Evolutionary conservation across 2,888 invertebrate species (phyloP).

Genomic region (Sympetrum striolatum): DNA sequence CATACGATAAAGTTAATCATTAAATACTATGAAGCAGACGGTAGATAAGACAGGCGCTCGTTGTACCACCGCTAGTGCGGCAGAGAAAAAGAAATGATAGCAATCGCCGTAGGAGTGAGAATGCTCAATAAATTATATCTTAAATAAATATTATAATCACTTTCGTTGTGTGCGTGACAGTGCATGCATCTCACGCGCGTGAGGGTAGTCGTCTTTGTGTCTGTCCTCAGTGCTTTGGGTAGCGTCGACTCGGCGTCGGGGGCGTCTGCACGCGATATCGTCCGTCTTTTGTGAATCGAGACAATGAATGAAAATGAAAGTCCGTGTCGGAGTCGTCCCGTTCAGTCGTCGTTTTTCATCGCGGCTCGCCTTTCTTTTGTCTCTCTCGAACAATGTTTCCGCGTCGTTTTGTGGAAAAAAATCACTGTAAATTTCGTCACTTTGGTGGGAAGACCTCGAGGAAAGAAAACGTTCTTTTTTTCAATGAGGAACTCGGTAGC

Average conservation of each 20-base stretch:
- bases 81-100: neutral
- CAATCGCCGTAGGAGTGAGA: neutral
- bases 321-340: neutral
- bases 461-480: too few species aligned
- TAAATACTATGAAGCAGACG: neutral
- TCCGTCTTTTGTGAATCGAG: too few species aligned
- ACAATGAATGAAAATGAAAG: too few species aligned
- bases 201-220: too few species aligned
- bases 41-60: neutral
- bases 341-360: neutral
- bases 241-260: too few species aligned
- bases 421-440: too few species aligned
- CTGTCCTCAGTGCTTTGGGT: too few species aligned
- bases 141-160: neutral
- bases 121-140: neutral
- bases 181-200: neutral
- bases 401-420: too few species aligned
- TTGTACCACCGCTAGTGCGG: neutral
- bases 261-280: too few species aligned
- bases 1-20: neutral
- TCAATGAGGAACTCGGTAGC: too few species aligned
- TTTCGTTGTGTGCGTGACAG: neutral
- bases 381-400: too few species aligned
- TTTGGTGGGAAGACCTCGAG: too few species aligned
- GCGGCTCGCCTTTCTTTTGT: neutral